Evolutionary conservation across 2,888 invertebrate genomes (phyloP).

Genomic region (Ferrisia virgata): DNA sequence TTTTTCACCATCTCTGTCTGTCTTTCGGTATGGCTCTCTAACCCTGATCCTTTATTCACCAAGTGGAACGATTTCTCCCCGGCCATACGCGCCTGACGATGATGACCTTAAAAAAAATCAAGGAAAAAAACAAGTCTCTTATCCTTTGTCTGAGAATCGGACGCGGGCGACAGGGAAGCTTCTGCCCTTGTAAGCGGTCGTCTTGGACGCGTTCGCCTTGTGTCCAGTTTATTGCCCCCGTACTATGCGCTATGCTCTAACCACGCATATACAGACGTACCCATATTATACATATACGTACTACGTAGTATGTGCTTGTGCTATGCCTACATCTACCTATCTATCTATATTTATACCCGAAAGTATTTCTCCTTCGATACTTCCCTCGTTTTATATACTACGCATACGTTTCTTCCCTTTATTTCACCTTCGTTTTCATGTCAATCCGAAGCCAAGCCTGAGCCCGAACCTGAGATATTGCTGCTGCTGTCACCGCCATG

Average conservation of each 20-base stretch:
- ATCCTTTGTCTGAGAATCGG: slow-evolving; percentile 35
- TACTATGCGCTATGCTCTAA: neutral
- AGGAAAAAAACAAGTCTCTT: slow-evolving; percentile 43
- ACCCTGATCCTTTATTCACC: slow-evolving; percentile 43
- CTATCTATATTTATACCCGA: neutral
- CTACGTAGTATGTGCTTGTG: no score
- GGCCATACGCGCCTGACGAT: slow-evolving; percentile 15
- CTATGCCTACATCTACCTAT: neutral
- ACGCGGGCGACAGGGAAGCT: slow-evolving; percentile 37
- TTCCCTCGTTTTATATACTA: neutral
- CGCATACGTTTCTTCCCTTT: neutral
- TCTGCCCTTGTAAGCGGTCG: slow-evolving; percentile 44
- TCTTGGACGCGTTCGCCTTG: slow-evolving; percentile 45
- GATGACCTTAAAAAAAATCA: slow-evolving; percentile 39
- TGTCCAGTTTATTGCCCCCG: slow-evolving; percentile 46
- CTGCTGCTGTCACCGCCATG: no score
- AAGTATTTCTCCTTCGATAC: slow-evolving; percentile 19
- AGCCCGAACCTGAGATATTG: no score
- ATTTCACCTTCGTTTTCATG: slow-evolving; percentile 18
- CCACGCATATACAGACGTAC: neutral
- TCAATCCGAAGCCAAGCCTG: neutral
- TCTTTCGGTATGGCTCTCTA: no score
- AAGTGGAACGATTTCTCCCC: slow-evolving; percentile 32
- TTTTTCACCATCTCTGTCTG: no score
- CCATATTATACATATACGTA: no score